phyloP scores from a whole-genome alignment of 2,113 vertebrate genomes.

The Bostrychus sinensis region DNA sequence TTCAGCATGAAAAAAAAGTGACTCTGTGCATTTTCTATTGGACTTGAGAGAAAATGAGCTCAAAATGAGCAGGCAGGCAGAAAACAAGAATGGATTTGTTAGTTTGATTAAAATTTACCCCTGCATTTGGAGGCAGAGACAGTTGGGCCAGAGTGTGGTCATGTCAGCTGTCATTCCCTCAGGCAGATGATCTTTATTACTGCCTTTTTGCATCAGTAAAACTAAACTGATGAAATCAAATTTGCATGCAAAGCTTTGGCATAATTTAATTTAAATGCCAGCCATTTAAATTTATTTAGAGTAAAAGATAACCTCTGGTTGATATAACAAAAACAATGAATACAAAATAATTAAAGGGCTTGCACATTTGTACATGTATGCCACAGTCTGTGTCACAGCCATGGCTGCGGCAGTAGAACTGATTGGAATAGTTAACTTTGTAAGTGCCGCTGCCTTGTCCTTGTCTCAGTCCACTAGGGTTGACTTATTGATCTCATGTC shows the following conservation, averaged over 20 bases:
- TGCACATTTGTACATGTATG: neutral
- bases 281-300: no score
- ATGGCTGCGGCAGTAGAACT: neutral
- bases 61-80: constrained; percentile 12
- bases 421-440: constrained; percentile 17
- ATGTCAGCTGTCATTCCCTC: constrained; percentile 35
- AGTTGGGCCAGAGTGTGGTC: constrained; percentile 31
- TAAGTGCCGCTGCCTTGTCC: constrained; percentile 32
- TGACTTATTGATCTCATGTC: constrained; percentile 49
- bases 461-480: constrained; percentile 21
- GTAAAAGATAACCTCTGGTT: no score
- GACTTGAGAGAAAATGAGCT: constrained; percentile 38
- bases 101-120: constrained; percentile 55
- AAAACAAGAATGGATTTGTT: constrained; percentile 55
- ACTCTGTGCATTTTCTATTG: constrained; percentile 52
- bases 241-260: neutral
- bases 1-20: constrained; percentile 87
- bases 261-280: neutral
- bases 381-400: constrained; percentile 7
- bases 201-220: neutral
- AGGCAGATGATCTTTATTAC: constrained; percentile 19
- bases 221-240: neutral
- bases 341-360: no score
- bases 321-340: no score
- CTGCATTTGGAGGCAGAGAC: constrained; percentile 42